Evolutionary conservation across 2,113 vertebrate genomes (phyloP).

Genomic region (Dasyornis broadbenti): DNA sequence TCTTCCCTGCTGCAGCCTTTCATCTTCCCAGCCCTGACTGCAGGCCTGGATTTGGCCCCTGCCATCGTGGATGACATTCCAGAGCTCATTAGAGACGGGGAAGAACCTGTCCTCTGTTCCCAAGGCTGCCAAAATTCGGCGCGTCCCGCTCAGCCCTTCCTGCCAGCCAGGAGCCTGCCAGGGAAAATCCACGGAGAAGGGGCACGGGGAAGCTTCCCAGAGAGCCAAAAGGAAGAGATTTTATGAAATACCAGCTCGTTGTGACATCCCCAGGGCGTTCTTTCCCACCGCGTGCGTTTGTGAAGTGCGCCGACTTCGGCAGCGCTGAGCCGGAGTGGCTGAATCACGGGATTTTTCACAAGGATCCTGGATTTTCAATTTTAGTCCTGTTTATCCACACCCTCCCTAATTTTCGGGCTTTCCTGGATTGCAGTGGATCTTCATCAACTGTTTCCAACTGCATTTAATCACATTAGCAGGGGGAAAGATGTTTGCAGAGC

Average conservation of each 20-base stretch:
- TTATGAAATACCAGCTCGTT: neutral
- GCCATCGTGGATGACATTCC: neutral
- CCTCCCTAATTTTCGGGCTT: neutral
- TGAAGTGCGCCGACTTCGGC: rapidly evolving
- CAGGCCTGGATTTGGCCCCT: neutral
- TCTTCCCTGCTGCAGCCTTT: constrained; percentile 24
- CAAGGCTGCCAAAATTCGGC: neutral
- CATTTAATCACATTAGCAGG: constrained; percentile 18
- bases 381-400: neutral
- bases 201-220: rapidly evolving
- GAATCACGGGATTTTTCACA: neutral
- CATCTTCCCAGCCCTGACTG: neutral
- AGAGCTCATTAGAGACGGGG: neutral
- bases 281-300: too few relatives aligned
- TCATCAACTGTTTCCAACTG: neutral
- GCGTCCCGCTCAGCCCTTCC: neutral
- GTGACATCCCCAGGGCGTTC: neutral
- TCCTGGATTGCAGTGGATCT: neutral
- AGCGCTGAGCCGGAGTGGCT: neutral
- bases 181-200: rapidly evolving
- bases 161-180: neutral
- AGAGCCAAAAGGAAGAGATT: neutral
- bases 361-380: neutral
- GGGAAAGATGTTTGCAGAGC: neutral
- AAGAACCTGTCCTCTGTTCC: neutral